Conservation (phyloP, 1,140 invertebrate species). For the Cydia splendana region DNA sequence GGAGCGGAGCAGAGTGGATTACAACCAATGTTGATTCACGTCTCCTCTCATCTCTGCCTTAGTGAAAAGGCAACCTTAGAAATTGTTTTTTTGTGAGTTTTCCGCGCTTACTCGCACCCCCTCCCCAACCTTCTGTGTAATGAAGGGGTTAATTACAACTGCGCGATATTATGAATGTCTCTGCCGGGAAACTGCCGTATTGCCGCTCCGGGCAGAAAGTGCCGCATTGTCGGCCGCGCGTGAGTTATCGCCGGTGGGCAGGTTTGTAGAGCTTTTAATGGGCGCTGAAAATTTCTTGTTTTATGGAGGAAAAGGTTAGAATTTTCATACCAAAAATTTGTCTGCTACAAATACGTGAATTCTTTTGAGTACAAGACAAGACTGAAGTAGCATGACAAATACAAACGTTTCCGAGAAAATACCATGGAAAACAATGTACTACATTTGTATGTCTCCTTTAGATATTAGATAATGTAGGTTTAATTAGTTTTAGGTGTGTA, state of each 20-base stretch:
- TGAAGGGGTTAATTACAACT: constrained; percentile 34
- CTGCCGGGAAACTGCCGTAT: constrained; percentile 17
- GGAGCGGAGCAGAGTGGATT: too few species aligned
- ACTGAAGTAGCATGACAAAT: too few species aligned
- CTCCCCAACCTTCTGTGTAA: constrained; percentile 27
- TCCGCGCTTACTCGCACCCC: not conserved
- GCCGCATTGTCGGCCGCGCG: not conserved
- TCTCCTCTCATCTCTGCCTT: too few species aligned
- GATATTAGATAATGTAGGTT: too few species aligned
- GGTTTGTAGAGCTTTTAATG: not conserved
- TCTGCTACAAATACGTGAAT: not conserved
- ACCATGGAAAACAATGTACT: too few species aligned
- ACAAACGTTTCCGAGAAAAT: too few species aligned
- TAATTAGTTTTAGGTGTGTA: too few species aligned
- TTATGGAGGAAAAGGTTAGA: not conserved
- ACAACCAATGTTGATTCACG: too few species aligned
- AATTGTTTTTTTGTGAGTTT: not conserved
- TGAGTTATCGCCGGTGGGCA: constrained; percentile 2
- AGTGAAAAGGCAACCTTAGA: too few species aligned
- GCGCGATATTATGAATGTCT: constrained; percentile 32
- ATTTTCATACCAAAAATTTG: not conserved
- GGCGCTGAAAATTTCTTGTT: not conserved
- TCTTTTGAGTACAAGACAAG: too few species aligned
- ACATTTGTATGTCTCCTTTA: too few species aligned
- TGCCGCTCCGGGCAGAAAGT: not conserved